phyloP scores from a whole-genome alignment of 1,140 invertebrate genomes.

The Zaprionus gabonicus region DNA sequence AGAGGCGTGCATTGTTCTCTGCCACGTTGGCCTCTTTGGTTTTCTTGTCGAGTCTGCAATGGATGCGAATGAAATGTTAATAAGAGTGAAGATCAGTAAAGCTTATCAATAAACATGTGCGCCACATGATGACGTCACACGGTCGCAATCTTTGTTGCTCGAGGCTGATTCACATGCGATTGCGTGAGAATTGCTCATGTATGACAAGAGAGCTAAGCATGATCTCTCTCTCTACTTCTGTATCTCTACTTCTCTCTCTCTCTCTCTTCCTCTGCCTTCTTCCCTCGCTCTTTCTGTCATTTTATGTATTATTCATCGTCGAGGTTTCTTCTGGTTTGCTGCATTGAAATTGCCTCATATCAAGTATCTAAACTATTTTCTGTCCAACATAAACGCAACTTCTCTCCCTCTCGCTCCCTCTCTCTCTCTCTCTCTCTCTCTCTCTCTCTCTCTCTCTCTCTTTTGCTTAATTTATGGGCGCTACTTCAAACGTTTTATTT shows the following conservation, averaged over 20 bases:
- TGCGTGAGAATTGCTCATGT: neutral
- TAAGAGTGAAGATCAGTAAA: neutral
- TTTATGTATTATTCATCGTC: constrained; percentile 68
- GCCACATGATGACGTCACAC: constrained; percentile 61
- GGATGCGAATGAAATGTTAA: neutral
- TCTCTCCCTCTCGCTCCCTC: neutral
- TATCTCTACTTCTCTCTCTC: neutral
- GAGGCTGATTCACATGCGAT: constrained; percentile 51
- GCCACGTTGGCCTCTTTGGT: constrained; percentile 90
- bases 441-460: neutral
- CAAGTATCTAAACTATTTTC: constrained; percentile 71
- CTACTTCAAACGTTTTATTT: constrained; percentile 59
- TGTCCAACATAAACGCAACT: constrained; percentile 28
- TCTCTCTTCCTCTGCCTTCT: constrained; percentile 1
- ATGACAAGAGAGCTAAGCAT: neutral
- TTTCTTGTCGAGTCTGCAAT: constrained; percentile 90
- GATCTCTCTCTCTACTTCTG: no score
- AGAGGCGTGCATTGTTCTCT: constrained; percentile 89
- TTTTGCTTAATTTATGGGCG: constrained; percentile 48
- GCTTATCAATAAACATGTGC: constrained; percentile 51
- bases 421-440: neutral
- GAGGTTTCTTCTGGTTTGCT: constrained; percentile 48
- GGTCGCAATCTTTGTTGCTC: neutral
- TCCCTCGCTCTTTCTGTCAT: neutral
- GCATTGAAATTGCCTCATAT: constrained; percentile 70